Conservation (phyloP, 2,113 vertebrate genomes). For the Emydura subglobosa region DNA sequence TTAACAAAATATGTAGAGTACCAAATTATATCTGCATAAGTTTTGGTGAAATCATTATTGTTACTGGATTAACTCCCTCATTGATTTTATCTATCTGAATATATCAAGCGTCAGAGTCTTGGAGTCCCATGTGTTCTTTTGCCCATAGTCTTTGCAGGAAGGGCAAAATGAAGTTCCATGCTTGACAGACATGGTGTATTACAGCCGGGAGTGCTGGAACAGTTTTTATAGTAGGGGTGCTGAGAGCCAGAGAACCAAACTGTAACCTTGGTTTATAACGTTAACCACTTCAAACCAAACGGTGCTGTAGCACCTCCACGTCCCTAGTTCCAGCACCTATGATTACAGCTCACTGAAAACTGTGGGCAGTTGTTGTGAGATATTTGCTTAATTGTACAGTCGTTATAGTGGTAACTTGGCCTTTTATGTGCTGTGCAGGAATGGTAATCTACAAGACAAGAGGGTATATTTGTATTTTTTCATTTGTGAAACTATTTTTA, state of each 20-base stretch:
- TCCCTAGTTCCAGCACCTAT: no score
- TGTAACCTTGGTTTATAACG: no score
- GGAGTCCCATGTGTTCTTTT: neutral
- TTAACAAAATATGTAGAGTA: neutral
- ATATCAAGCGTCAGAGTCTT: neutral
- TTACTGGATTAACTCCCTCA: neutral
- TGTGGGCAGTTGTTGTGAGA: neutral
- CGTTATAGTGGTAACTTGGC: neutral
- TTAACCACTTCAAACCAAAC: no score
- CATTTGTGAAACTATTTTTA: neutral
- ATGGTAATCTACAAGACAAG: neutral
- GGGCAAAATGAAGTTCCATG: neutral
- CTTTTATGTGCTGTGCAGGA: neutral
- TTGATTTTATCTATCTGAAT: neutral
- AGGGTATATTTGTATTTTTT: neutral
- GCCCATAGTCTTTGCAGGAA: neutral
- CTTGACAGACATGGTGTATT: neutral
- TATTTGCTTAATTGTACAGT: neutral
- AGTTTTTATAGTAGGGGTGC: no score
- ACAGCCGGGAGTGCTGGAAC: neutral
- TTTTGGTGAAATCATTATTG: neutral
- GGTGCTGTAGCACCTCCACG: no score
- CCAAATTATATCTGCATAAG: rapidly evolving
- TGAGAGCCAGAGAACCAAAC: no score
- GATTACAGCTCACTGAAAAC: neutral